Percentiles rank a stretch among this genome's conserved stretches.
Evolutionary conservation across 2,888 invertebrate species (phyloP).

Genomic region (Operophtera brumata): DNA sequence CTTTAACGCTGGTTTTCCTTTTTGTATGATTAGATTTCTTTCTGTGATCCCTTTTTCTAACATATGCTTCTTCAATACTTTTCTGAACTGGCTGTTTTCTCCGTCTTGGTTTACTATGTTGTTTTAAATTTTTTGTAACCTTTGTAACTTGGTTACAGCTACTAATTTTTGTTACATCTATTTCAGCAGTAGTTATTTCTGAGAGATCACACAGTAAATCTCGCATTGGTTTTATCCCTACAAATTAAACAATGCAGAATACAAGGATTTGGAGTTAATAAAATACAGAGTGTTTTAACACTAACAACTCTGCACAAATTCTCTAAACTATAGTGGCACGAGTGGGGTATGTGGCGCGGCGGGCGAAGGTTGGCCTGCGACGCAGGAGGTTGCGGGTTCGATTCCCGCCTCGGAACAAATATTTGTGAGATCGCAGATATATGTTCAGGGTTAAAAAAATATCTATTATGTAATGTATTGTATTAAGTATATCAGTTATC

Average conservation of each 20-base stretch:
- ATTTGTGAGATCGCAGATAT: too few relatives aligned
- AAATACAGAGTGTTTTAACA: conserved; percentile 16
- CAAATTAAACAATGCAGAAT: conserved; percentile 33
- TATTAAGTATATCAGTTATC: too few relatives aligned
- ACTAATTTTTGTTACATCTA: conserved; percentile 47
- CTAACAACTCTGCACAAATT: too few relatives aligned
- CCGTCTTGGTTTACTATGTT: conserved; percentile 50
- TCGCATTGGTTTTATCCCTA: conserved; percentile 43
- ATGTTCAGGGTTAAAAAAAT: too few relatives aligned
- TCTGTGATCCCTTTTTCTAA: conserved; percentile 46
- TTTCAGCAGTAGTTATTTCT: conserved; percentile 59
- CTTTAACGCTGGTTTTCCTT: conserved; percentile 48
- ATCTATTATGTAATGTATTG: too few relatives aligned
- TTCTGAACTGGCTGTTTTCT: conserved; percentile 41
- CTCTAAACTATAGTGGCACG: too few relatives aligned
- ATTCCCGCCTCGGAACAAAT: too few relatives aligned
- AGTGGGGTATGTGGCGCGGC: too few relatives aligned
- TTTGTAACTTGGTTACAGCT: conserved; percentile 30
- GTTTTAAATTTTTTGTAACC: conserved; percentile 45
- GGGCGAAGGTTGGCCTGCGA: too few relatives aligned
- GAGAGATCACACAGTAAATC: conserved; percentile 52
- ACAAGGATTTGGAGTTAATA: conserved; percentile 18
- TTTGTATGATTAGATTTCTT: conserved; percentile 48
- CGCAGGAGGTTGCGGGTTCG: too few relatives aligned
- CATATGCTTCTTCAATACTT: conserved; percentile 28